A percentile compares a stretch with the other conserved stretches of the same genome.
Conservation (phyloP, 2,888 invertebrate species). For the Diadegma fenestrale region DNA sequence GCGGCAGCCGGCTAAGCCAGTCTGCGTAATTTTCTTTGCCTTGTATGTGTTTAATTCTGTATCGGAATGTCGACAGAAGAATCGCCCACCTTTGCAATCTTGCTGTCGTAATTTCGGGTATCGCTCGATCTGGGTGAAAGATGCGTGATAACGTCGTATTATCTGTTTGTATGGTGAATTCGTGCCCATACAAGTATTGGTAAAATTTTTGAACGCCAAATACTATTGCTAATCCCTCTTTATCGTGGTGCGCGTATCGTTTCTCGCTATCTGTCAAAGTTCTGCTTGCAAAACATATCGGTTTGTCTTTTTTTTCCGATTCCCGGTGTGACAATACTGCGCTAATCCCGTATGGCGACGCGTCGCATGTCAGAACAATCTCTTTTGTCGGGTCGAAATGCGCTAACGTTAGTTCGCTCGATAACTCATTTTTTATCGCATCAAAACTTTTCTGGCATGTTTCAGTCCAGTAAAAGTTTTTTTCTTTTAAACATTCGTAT, state of each 20-base stretch:
- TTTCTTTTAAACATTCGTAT: conserved; percentile 19
- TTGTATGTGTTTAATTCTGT: conserved; percentile 48
- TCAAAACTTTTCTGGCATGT: conserved; percentile 72
- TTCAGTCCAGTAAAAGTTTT: conserved; percentile 68
- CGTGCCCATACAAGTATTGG: conserved; percentile 80
- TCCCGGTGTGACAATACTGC: conserved; percentile 73
- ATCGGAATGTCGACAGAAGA: conserved; percentile 42
- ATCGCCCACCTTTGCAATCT: conserved; percentile 50
- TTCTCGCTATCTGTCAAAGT: conserved; percentile 72
- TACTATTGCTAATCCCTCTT: conserved; percentile 19
- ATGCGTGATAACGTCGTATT: conserved; percentile 69
- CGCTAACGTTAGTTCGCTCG: conserved; percentile 49
- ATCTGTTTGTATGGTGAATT: conserved; percentile 71
- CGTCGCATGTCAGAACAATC: conserved; percentile 68
- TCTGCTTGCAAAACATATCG: conserved; percentile 78
- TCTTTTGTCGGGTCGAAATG: conserved; percentile 63
- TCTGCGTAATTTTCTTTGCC: conserved; percentile 53
- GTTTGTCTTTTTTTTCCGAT: conserved; percentile 73
- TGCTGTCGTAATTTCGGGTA: conserved; percentile 54
- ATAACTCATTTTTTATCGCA: conserved; percentile 65
- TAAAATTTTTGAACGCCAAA: conserved; percentile 18
- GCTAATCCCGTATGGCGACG: conserved; percentile 72
- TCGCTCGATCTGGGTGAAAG: conserved; percentile 67
- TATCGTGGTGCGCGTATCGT: conserved; percentile 69
- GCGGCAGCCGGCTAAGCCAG: conserved; percentile 52